Percentiles rank a stretch among this genome's conserved stretches.
phyloP scores from a whole-genome alignment of 64 coral and sea anemone genomes.

The Montipora cactus region DNA sequence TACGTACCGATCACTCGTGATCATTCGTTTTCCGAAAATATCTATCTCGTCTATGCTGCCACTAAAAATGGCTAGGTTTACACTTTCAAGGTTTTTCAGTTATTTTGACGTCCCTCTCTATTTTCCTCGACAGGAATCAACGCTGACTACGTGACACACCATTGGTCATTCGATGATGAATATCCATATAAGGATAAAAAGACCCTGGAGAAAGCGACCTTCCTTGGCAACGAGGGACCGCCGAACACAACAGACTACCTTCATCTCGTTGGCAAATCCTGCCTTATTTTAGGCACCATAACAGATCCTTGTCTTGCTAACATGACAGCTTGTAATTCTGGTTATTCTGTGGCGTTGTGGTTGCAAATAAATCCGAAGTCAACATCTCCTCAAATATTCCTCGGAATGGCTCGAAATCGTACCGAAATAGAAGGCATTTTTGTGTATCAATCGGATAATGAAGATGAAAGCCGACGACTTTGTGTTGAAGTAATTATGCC shows the following conservation, averaged over 20 bases:
- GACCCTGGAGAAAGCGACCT: background rate
- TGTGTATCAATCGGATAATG: constrained; percentile 16
- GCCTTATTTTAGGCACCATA: constrained; percentile 13
- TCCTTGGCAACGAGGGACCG: background rate
- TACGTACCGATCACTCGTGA: too few species aligned
- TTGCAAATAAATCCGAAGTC: background rate
- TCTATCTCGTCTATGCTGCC: too few species aligned
- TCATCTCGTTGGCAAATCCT: background rate
- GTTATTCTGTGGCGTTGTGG: constrained; percentile 17
- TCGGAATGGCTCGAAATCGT: constrained; percentile 16
- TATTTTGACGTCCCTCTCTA: too few species aligned
- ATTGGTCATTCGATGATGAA: background rate
- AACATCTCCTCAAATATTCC: constrained; percentile 20
- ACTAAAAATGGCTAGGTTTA: too few species aligned
- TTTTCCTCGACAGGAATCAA: background rate
- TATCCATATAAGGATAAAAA: background rate
- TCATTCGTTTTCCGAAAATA: too few species aligned
- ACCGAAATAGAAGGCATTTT: constrained; percentile 15
- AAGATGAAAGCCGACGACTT: background rate
- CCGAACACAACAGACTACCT: background rate
- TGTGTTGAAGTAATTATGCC: background rate
- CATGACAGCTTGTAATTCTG: constrained; percentile 7
- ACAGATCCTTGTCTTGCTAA: constrained; percentile 3
- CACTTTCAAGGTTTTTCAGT: too few species aligned
- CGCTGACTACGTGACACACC: constrained; percentile 1